Evolutionary conservation across 1,140 invertebrate genomes (phyloP), one percentile per base, ranked within the genome.

Genomic region (Bombus cullumanus): DNA sequence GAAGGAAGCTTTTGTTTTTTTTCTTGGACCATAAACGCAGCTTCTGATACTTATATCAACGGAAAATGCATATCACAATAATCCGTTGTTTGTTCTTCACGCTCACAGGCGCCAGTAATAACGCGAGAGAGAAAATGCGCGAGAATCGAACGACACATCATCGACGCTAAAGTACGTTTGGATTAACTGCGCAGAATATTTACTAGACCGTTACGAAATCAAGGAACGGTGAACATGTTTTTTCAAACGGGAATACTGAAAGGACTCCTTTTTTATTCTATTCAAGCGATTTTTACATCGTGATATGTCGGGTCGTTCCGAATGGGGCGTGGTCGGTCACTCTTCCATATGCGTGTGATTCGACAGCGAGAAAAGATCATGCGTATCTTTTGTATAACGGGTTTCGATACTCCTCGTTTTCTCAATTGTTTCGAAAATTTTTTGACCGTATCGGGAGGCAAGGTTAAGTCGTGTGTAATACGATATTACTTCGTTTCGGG

Each of bases 321-420:
- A 62, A 86, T 77, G 81, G 85, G 85, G 85, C 85, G 85, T 86
- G 85, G 85, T 34, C 81, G 41, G 81, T 64, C 66, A 41, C 74
- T 76, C 74, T 81, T 34, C 73, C 81, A 83, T 83, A 86, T 76
- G 81, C 81, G 85, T 83, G 85, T 86, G 85, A 83, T 77, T 77
- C 81, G 73, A 83, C 53, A 41, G 25, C 66, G 57, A 76, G 81
- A 62, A 83, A 75, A 81, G 66, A 74, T 39, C 66, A 57, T 72
- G 72, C 62, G 62, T 71, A 69, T 28, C 43, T 68, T 68, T 72
- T 68, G n/a, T 74, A 72, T 57, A 66, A 81, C 62, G 78, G 37
- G 10, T 81, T 81, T 74, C 31, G 25, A 43, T 64, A 62, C 47
- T 43, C 57, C 64, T 80, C 18, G 59, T 53, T 83, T 57, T 43